Percentiles rank a stretch among this genome's conserved stretches.
These are phyloP conservation scores for Mormyrus lacerda DNA, from an alignment of 2,113 vertebrate genomes.

Conservation along the genomic window DNA sequence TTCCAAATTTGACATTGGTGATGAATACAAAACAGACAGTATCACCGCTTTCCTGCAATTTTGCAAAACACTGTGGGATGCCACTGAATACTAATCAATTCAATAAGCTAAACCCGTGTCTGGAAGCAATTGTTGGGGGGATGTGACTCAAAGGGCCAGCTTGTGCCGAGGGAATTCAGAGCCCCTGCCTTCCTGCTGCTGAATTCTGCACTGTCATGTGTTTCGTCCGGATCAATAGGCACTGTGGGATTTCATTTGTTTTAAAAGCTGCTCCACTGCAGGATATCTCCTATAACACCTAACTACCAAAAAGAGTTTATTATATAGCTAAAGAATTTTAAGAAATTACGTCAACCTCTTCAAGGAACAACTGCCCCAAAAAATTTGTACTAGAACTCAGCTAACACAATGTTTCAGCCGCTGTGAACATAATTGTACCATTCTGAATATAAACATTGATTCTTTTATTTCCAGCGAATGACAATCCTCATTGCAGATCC, in stretches of 20 bases:
- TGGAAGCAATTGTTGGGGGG: neutral
- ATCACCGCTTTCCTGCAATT: neutral
- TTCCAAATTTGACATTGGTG: neutral
- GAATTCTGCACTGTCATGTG: neutral
- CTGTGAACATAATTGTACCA: neutral
- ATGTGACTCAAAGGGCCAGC: neutral
- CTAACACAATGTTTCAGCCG: neutral
- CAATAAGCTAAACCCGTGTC: neutral
- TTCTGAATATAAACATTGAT: neutral
- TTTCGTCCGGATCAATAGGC: neutral
- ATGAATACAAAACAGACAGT: neutral
- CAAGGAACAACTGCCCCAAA: neutral
- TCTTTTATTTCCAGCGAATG: neutral
- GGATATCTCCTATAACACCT: neutral
- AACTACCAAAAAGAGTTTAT: neutral
- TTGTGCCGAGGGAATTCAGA: neutral
- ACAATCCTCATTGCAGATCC: neutral
- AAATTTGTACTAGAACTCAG: neutral
- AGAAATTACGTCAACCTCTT: neutral
- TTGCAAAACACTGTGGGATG: neutral
- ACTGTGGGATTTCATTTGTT: neutral
- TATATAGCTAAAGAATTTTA: neutral
- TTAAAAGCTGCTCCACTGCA: neutral
- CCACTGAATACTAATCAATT: slow-evolving; percentile 3
- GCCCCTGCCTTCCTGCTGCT: neutral